Conservation (phyloP, 2,797 vertebrate genomes). For the Pseudochirops corinnae region DNA sequence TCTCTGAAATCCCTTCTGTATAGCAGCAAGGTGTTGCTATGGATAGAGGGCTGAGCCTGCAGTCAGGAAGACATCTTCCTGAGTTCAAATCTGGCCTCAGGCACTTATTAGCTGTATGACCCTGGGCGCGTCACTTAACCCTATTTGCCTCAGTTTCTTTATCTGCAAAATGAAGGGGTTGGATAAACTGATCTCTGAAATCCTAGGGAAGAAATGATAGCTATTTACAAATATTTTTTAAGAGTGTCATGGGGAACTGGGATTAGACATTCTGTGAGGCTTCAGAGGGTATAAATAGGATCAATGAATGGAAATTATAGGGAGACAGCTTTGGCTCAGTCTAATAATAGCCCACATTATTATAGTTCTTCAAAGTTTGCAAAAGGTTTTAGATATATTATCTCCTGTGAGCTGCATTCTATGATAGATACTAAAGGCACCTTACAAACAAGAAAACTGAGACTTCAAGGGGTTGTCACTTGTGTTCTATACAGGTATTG, state of each 20-base stretch:
- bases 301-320: background rate
- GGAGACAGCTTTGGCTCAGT: background rate
- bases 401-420: background rate
- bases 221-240: background rate
- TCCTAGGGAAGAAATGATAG: background rate
- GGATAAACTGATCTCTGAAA: background rate
- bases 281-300: background rate
- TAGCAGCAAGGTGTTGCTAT: no score
- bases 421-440: background rate
- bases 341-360: background rate
- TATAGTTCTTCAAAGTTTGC: background rate
- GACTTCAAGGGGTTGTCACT: background rate
- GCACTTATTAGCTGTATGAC: background rate
- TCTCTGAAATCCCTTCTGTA: background rate
- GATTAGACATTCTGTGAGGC: background rate
- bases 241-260: background rate
- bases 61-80: background rate
- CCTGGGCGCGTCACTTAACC: background rate
- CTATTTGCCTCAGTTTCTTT: background rate
- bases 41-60: no score
- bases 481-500: background rate
- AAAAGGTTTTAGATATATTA: background rate
- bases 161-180: background rate
- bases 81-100: background rate
- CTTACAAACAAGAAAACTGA: background rate